Evolutionary conservation across 2,888 invertebrate genomes (phyloP).

Genomic region (Petrolisthes manimaculis): DNA sequence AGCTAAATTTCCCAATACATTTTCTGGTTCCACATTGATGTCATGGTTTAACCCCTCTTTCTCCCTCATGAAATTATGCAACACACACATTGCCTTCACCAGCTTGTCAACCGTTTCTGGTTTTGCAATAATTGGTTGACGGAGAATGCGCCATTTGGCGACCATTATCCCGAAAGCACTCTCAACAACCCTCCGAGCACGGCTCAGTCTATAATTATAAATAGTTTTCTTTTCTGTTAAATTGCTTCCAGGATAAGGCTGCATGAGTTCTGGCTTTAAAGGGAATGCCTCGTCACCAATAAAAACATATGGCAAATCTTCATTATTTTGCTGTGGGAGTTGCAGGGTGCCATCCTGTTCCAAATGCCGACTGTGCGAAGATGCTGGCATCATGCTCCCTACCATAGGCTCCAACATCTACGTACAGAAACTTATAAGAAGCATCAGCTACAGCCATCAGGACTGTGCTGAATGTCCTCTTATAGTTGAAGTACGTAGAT

Average conservation of each 20-base stretch:
- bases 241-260: background rate
- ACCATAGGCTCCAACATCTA: no score
- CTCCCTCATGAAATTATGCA: slow-evolving; percentile 5
- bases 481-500: no score
- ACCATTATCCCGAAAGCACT: background rate
- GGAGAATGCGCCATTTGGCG: background rate
- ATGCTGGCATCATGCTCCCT: no score
- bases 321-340: background rate
- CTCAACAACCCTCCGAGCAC: background rate
- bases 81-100: background rate
- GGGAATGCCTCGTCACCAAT: no score
- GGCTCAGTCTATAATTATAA: background rate
- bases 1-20: background rate
- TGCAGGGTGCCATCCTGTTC: no score
- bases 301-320: background rate
- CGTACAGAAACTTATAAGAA: no score
- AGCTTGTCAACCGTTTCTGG: background rate
- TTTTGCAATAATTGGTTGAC: background rate
- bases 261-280: background rate
- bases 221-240: background rate
- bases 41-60: background rate
- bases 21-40: background rate
- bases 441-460: no score
- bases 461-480: no score
- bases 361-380: no score